Evolutionary conservation across 2,797 vertebrate species (phyloP).

Genomic region (Heteromormyrus szaboi): DNA sequence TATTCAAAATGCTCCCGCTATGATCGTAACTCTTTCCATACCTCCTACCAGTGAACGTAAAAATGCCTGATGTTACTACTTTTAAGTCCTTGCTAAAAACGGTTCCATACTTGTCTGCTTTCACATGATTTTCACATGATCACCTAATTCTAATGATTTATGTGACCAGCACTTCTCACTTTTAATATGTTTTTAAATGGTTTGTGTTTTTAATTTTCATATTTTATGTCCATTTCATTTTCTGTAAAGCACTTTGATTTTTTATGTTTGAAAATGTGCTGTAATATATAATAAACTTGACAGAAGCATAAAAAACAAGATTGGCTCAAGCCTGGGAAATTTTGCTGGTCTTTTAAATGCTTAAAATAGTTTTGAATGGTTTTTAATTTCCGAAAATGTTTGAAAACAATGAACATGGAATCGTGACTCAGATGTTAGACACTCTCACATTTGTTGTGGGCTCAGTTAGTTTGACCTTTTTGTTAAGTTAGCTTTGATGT

Average conservation of each 20-base stretch:
- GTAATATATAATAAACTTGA: background rate
- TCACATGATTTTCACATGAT: background rate
- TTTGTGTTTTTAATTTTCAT: background rate
- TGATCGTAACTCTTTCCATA: background rate
- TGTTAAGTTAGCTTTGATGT: background rate
- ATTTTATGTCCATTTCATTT: background rate
- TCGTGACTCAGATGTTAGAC: background rate
- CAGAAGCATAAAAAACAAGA: background rate
- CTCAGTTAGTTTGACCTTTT: background rate
- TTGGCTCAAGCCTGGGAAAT: background rate
- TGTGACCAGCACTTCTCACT: background rate
- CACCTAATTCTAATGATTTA: background rate
- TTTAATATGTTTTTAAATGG: background rate
- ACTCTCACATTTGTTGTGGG: background rate
- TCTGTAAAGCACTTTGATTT: background rate
- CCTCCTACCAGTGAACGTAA: background rate
- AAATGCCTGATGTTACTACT: background rate
- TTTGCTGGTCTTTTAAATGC: background rate
- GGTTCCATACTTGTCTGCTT: background rate
- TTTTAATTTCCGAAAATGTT: background rate
- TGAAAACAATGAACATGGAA: background rate
- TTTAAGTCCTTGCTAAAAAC: background rate
- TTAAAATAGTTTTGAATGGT: background rate
- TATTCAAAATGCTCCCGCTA: background rate
- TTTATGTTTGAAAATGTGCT: background rate